Evolutionary conservation across 37 sponge, comb jelly and placozoan species (phyloP).

Genomic region (Spongilla lacustris): DNA sequence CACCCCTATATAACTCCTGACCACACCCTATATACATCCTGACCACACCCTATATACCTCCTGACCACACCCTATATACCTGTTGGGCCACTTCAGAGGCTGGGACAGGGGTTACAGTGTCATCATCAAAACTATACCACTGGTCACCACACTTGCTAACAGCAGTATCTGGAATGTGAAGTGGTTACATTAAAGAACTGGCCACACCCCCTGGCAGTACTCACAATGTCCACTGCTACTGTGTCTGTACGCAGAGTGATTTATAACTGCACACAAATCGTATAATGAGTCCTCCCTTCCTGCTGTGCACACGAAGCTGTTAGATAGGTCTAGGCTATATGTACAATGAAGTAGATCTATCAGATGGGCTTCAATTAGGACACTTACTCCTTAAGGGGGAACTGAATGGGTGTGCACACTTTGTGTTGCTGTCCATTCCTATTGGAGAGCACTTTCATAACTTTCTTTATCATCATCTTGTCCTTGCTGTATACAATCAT

Average conservation of each 20-base stretch:
- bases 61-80: too few species aligned
- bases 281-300: background rate
- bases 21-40: too few species aligned
- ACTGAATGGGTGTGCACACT: background rate
- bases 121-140: background rate
- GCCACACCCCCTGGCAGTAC: background rate
- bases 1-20: too few species aligned
- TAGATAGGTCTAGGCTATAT: background rate
- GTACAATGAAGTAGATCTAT: background rate
- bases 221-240: background rate
- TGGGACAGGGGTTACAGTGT: background rate
- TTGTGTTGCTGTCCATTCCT: background rate
- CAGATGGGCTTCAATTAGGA: background rate
- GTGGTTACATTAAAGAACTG: too few species aligned
- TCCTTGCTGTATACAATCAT: too few species aligned
- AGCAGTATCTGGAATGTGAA: background rate
- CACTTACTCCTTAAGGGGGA: background rate
- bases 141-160: background rate
- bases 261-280: background rate
- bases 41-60: too few species aligned
- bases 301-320: background rate
- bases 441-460: too few species aligned
- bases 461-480: too few species aligned
- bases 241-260: background rate
- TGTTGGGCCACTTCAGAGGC: too few species aligned